Base-by-base conservation (phyloP, 2,797 vertebrate genomes). In the Triplophysa bombifrons region DNA sequence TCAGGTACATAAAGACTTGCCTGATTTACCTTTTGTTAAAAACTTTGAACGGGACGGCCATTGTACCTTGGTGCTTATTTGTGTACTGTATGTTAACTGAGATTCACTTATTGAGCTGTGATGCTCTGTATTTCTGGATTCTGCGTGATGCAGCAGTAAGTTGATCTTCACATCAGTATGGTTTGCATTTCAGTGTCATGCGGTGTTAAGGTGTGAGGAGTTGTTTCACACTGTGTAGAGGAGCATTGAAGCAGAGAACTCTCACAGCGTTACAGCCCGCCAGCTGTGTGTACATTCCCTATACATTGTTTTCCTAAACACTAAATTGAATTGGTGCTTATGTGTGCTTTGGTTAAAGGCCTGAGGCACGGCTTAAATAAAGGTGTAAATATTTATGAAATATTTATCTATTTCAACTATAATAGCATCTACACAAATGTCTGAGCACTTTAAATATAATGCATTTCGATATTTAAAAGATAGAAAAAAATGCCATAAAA, bases 251-350 rank as follows among this genome's bases (percentile, higher is more conserved):
- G 44, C 68, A 58, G 74, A 55, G 14, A 81, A 56, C 17, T 34
- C 66, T 60, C 44, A 60, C 51, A 44, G 38, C 12, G 14, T 25
- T 17, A 64, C 46, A 20, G 55, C 74, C 51, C 34, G 30, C 17
- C 48, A 63, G 41, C 20, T 64, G 83, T 75, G 78, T 71, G 77
- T 76, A 86, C 84, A 85, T 87, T 83, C 67, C 27, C 63, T 3
- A 20, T 79, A 46, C 78, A 13, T 41, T 38, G 34, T 65, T 65
- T 61, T 25, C 5, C 11, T n/a, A 17, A 22, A 68, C 63, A 66
- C 48, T n/a, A 19, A 60, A 44, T 74, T 20, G 48, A 34, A 41
- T 1, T 44, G 44, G 6, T 20, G 22, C 58, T 76, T 65, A 44
- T 64, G 34, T 64, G 7, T 75, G 17, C 19, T 76, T 56, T 67